Evolutionary conservation across 2,888 invertebrate genomes (phyloP), one percentile per base, ranked within the genome.

Genomic region (Dicranocentrus wangi): DNA sequence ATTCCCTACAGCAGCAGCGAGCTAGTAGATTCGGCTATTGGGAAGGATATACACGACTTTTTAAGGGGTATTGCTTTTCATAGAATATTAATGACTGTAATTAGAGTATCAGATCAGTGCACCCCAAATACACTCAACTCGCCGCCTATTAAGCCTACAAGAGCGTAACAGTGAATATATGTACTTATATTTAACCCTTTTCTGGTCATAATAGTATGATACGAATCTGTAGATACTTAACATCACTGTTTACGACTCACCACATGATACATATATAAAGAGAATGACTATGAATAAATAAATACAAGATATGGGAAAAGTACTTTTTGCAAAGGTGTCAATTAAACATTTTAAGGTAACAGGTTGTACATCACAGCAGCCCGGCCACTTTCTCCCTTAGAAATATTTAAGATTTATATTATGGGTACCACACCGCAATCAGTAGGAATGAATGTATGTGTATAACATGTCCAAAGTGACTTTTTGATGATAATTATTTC

Each of bases 61-160:
- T 27, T 2, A n/a, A 27, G n/a, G 17, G 28, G 5, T 23, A 63
- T 21, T 43, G 15, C 39, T 42, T 43, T 66, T 66, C 25, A 66
- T 61, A n/a, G 65, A 71, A 43, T 58, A 78, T 71, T 78, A 70
- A 78, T 78, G 55, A 78, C 51, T 71, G 60, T 71, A 65, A 78
- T 78, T 78, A 43, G 28, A 28, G 66, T 66, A 72, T 65, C 61
- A 72, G 79, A 79, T 72, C 72, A 68, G 43, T 79, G 72, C 71
- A 51, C 51, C 68, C 28, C 53, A 68, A 68, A 68, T 60, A 60
- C 17, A 7, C 17, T 28, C 25, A 58, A n/a, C 17, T 60, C 17
- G 28, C 25, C 58, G n/a, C 13, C 60, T 60, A n/a, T 2, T 28
- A 27, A 60, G 17, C 28, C 28, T 47, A n/a, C 21, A 66, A 27